Percentiles rank a stretch among this genome's conserved stretches.
Evolutionary conservation across 1,140 invertebrate genomes (phyloP).

Genomic region (Akabosia matsudoensis): DNA sequence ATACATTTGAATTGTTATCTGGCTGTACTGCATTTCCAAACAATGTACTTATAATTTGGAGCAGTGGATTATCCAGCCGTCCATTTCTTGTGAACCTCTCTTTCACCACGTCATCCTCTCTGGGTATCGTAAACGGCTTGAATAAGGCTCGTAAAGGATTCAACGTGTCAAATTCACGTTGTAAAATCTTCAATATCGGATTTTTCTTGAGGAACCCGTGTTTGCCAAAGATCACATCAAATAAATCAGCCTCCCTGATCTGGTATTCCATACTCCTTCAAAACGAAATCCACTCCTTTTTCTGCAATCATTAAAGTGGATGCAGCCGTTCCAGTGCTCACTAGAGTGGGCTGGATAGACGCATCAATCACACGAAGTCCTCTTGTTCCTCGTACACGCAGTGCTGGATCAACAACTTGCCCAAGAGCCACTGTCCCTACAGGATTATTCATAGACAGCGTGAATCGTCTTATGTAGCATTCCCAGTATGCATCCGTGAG

Average conservation of each 20-base stretch:
- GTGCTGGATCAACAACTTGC: conserved; percentile 59
- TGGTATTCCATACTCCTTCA: conserved; percentile 12
- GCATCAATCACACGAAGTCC: conserved; percentile 15
- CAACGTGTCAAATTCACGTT: neutral
- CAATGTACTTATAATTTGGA: neutral
- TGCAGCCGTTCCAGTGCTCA: neutral
- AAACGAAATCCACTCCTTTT: conserved; percentile 16
- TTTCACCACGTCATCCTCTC: neutral
- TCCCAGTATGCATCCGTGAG: conserved; percentile 75
- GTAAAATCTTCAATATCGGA: neutral
- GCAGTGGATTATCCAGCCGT: neutral
- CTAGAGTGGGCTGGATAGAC: neutral
- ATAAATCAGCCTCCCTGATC: neutral
- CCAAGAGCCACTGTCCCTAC: conserved; percentile 73
- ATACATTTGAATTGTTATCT: no score
- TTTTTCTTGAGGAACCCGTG: conserved; percentile 4
- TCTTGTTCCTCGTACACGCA: neutral
- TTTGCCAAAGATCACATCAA: neutral
- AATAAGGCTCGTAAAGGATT: neutral
- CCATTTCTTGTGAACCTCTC: conserved; percentile 21
- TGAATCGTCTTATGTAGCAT: conserved; percentile 78
- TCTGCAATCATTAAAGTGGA: conserved; percentile 21
- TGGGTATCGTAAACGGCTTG: neutral
- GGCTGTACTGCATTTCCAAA: conserved; percentile 4
- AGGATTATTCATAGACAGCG: conserved; percentile 75